Evolutionary conservation across 2,113 vertebrate species (phyloP).

Genomic region (Pampusana beccarii): DNA sequence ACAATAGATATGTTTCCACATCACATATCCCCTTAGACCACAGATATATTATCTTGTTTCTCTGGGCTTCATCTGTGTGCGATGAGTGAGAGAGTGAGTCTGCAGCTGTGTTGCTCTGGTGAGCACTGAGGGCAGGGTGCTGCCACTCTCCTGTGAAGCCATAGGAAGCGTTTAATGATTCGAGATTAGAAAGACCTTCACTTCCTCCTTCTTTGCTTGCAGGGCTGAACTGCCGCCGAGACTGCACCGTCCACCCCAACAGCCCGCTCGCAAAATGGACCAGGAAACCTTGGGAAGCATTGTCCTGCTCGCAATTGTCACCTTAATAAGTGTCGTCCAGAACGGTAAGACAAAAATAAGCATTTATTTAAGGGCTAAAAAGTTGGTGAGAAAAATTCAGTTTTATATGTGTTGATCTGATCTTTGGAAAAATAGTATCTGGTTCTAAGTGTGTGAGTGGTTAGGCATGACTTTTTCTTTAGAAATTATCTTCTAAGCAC

Average conservation of each 20-base stretch:
- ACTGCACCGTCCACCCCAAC: background rate
- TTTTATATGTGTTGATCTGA: background rate
- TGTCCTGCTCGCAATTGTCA: slow-evolving; percentile 86
- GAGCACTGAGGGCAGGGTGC: background rate
- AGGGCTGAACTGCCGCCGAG: background rate
- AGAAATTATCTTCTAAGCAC: background rate
- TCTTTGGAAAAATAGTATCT: background rate
- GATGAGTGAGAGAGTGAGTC: background rate
- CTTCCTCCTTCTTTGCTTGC: slow-evolving; percentile 67
- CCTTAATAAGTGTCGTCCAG: slow-evolving; percentile 88
- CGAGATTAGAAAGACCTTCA: slow-evolving; percentile 46
- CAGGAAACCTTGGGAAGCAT: slow-evolving; percentile 79
- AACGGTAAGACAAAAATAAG: slow-evolving; percentile 82
- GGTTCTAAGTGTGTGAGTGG: background rate
- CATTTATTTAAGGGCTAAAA: background rate
- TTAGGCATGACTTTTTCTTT: background rate
- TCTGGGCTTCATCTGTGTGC: background rate
- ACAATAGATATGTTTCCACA: background rate
- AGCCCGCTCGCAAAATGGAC: slow-evolving; percentile 74
- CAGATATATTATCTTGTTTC: background rate
- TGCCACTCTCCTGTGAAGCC: background rate
- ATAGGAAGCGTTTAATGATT: slow-evolving; percentile 56
- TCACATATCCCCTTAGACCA: background rate
- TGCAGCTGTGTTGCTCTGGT: background rate
- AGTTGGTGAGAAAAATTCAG: background rate